Base-by-base conservation (phyloP, 2,797 vertebrate genomes). In the Enteromius mattozi region DNA sequence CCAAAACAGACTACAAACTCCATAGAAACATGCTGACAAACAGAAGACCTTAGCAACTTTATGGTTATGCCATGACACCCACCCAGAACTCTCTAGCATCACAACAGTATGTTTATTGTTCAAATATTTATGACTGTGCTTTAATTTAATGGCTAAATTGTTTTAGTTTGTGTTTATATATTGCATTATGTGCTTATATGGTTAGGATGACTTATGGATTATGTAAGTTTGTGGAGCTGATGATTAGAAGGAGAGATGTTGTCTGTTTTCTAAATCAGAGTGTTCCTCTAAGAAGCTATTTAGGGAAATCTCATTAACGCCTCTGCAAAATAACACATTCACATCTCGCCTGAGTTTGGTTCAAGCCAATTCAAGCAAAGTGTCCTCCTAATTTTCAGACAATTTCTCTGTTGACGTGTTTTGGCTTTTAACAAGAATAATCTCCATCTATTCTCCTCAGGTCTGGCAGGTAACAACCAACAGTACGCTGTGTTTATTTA, bases 291-390 rank as follows among this genome's bases (percentile, higher is more conserved):
- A 75, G 63, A 83, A 74, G 69, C 81, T 82, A 70, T 78, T 87
- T 69, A 84, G 42, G 65, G 85, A 86, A 76, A 86, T 85, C 85
- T 86, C 80, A 88, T 89, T 86, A 87, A 63, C 80, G 66, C 76
- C 81, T 85, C 76, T 33, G 82, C 78, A 83, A 78, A 85, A 87
- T 83, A 84, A 83, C 86, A 87, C 77, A 86, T 80, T 59, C 82
- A 45, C 78, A 82, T 83, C 69, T 87, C 47, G 47, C 27, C 59
- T 78, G 61, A 82, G 68, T 81, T 77, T n/a, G 76, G 61, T 76
- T 79, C 16, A 49, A 85, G 65, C 72, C 80, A 81, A 82, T 88
- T 80, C 83, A 72, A 72, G 45, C 84, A 78, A 88, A 86, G 85
- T 74, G 83, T 78, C 82, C 40, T 78, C 47, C 49, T 84, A 33